Evolutionary conservation across 1,140 invertebrate species (phyloP).

Genomic region (Trichonephila clavipes): DNA sequence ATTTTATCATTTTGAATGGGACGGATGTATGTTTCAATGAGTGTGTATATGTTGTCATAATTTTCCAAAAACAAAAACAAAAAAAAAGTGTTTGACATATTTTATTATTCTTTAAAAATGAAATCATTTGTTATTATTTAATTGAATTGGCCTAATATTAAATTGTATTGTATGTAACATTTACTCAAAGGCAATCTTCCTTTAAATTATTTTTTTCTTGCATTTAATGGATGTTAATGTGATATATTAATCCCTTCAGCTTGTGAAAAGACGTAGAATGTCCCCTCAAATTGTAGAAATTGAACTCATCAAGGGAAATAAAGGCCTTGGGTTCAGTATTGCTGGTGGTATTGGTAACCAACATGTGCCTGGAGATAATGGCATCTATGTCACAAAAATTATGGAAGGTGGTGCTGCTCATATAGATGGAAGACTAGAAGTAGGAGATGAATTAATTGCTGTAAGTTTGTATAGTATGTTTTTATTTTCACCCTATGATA

Average conservation of each 20-base stretch:
- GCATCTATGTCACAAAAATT: constrained; percentile 99
- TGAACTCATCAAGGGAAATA: constrained; percentile 88
- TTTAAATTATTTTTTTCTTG: no score
- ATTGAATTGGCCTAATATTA: no score
- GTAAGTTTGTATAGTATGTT: constrained; percentile 24
- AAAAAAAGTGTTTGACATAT: no score
- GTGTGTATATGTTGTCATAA: no score
- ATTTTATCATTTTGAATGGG: no score
- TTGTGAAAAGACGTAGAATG: constrained; percentile 81
- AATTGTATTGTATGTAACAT: no score
- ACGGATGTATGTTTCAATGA: no score
- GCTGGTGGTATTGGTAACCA: constrained; percentile 98
- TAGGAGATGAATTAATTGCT: constrained; percentile 91
- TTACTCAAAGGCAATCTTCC: no score
- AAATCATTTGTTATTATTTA: no score
- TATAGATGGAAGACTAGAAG: constrained; percentile 92
- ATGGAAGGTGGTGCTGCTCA: constrained; percentile 98
- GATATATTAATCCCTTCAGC: constrained; percentile 80
- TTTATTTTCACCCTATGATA: no score
- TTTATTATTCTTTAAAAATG: no score
- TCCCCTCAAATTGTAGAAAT: constrained; percentile 88
- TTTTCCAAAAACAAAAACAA: no score
- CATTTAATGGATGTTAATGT: not conserved
- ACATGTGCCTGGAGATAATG: constrained; percentile 98
- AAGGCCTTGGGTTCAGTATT: constrained; percentile 94